Evolutionary conservation across 2,113 vertebrate species (phyloP), one percentile per base, ranked within the genome.

Genomic region (Odontesthes bonariensis): DNA sequence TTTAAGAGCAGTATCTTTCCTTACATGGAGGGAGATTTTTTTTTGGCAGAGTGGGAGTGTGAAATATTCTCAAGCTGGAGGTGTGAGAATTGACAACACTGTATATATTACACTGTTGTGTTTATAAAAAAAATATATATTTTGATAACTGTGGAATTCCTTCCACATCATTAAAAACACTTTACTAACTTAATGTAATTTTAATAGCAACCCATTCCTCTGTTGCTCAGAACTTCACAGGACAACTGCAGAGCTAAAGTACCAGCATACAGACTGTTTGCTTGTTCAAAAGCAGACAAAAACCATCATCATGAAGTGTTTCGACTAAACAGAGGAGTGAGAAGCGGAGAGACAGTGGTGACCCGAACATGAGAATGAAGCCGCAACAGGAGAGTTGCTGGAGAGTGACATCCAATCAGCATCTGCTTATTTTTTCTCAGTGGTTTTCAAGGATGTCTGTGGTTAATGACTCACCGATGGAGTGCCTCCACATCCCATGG

Each of bases 391-490:
- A 61, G 44, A 60, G 60, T 13, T 22, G 32, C 33, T 17, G 69
- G 73, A 69, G 73, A 77, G 23, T n/a, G 77, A 67, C 35, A 9
- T 52, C 84, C 83, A 89, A 82, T 91, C 82, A 83, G 81, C 89
- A 77, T 66, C 77, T 86, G 87, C 76, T 58, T 71, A 12, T 60
- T 23, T 38, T 47, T 76, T 69, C 69, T 83, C 74, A 0, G 75
- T 68, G 88, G 83, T 83, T 91, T 83, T 86, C 69, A 59, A 75
- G 83, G 86, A 88, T 75, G 86, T 84, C 85, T 87, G 81, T 46
- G 84, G 84, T 70, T 89, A 91, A 90, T 85, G 90, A 86, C 80
- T 84, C 86, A 86, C 76, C 71, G 55, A 65, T 89, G 83, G 83
- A 93, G 82, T 19, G 55, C 35, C 79, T 90, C 75, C 83, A 84